Evolutionary conservation across 2,797 vertebrate genomes (phyloP), one percentile per base, ranked within the genome.

Genomic region (Etheostoma perlongum): DNA sequence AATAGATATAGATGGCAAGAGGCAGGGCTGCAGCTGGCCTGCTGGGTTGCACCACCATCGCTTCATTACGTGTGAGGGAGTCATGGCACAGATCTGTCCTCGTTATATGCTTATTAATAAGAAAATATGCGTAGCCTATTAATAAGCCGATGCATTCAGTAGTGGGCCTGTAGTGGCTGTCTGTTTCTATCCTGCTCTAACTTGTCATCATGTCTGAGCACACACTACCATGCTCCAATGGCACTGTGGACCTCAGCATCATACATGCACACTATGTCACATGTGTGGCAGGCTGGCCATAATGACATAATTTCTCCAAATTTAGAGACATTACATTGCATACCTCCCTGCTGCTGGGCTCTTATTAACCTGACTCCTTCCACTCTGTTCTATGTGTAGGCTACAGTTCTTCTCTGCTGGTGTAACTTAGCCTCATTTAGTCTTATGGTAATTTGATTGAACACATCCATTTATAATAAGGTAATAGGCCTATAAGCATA

Each of bases 171-270:
- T 3, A 47, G 66, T 30, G 42, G 52, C 52, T 54, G 52, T 54
- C 14, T 16, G 52, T 54, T 6, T 33, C 42, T 25, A 55, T 4
- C 14, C 64, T 30, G 49, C 48, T 62, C n/a, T 7, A 64, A 64
- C 61, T 74, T 62, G 23, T 48, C 4, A 36, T 46, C 19, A 54
- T 54, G 15, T 14, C 42, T 47, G 70, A 36, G 23, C 69, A 63
- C 19, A 48, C n/a, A 18, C 21, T 12, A 4, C 30, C 51, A 48
- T 8, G 13, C 42, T 16, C 40, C 23, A 18, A 6, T 64, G 46
- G 42, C 40, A n/a, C 3, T 44, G 48, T 52, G 21, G 51, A 23
- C 42, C n/a, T 48, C 27, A 57, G n/a, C 44, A 40, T 19, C 42
- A 64, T 14, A 36, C 47, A 33, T 21, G 0, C 36, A 25, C 27